phyloP scores from a whole-genome alignment of 2,888 invertebrate species.

The Rapana venosa region DNA sequence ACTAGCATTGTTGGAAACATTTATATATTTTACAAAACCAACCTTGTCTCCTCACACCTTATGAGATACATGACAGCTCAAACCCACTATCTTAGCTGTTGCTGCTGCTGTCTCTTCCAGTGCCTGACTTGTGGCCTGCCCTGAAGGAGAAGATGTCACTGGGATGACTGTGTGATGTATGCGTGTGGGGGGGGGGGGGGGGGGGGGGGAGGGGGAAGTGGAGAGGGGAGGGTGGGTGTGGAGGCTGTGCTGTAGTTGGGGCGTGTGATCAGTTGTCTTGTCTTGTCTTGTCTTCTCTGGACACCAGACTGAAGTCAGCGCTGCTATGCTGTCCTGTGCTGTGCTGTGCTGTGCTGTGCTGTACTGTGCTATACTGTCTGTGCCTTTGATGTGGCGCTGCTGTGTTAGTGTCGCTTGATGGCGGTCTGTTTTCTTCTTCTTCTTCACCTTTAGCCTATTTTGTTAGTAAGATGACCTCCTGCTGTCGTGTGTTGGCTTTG shows the following conservation, averaged over 20 bases:
- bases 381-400: slow-evolving; percentile 12
- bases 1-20: too few relatives aligned
- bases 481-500: too few relatives aligned
- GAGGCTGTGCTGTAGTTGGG: not conserved
- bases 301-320: slow-evolving; percentile 22
- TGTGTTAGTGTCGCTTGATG: slow-evolving; percentile 16
- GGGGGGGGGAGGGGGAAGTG: too few relatives aligned
- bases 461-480: not conserved
- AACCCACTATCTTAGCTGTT: too few relatives aligned
- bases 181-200: too few relatives aligned
- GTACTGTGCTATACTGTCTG: not conserved
- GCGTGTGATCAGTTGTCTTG: slow-evolving; percentile 23
- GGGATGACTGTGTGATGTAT: too few relatives aligned
- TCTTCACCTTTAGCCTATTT: not conserved
- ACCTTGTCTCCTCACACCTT: too few relatives aligned
- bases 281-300: slow-evolving; percentile 8
- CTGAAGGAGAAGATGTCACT: too few relatives aligned
- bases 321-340: not conserved
- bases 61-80: too few relatives aligned
- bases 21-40: too few relatives aligned
- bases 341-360: too few relatives aligned
- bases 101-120: not conserved
- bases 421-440: not conserved
- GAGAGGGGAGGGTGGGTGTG: too few relatives aligned
- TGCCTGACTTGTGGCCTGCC: not conserved